Percentiles rank a stretch among this genome's conserved stretches.
Evolutionary conservation across 2,888 invertebrate species (phyloP).

Genomic region (Molanna angustata): DNA sequence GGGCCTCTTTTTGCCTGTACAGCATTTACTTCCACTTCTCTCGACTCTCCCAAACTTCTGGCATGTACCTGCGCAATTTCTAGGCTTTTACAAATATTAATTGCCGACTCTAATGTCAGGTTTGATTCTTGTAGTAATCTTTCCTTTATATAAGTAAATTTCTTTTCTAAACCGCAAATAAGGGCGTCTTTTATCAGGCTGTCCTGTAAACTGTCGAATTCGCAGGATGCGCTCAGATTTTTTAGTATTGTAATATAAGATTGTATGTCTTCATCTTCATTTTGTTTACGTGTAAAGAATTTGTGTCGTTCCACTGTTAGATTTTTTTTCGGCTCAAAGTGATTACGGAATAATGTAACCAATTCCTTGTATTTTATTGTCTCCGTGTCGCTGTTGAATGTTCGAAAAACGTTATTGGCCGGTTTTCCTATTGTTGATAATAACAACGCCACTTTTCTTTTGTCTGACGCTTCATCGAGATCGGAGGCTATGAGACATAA

Average conservation of each 20-base stretch:
- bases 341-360: background rate
- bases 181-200: background rate
- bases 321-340: background rate
- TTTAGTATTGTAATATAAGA: background rate
- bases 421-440: background rate
- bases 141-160: background rate
- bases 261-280: background rate
- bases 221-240: background rate
- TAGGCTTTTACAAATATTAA: background rate
- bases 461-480: background rate
- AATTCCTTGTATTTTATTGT: background rate
- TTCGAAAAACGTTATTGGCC: background rate
- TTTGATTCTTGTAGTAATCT: background rate
- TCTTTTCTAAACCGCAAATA: background rate
- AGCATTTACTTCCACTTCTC: too few species aligned
- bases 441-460: background rate
- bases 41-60: background rate
- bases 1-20: too few species aligned
- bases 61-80: background rate
- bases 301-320: background rate
- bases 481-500: background rate
- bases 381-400: background rate
- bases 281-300: background rate
- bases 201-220: background rate
- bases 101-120: background rate